A percentile compares a stretch with the other conserved stretches of the same genome.
phyloP scores from a whole-genome alignment of 2,797 vertebrate species.

The Danio kyathit region DNA sequence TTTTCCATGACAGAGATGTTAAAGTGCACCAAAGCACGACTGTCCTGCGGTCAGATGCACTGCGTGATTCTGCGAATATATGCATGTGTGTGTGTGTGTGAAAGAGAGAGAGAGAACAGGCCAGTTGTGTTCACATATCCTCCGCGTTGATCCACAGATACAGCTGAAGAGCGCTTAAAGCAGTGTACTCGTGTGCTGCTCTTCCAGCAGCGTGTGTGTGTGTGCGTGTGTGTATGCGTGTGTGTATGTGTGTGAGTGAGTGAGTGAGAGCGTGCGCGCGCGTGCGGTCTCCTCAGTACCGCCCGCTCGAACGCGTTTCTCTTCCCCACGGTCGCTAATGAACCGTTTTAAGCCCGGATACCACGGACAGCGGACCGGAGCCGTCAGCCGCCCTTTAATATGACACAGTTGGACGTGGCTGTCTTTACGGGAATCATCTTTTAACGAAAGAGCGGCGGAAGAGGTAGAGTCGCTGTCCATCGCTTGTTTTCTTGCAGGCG shows the following conservation, averaged over 20 bases:
- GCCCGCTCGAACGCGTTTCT: slow-evolving; percentile 77
- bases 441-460: slow-evolving; percentile 66
- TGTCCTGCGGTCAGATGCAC: slow-evolving; percentile 16
- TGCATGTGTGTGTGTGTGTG: slow-evolving; percentile 1
- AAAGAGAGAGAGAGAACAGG: slow-evolving; percentile 60
- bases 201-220: slow-evolving; percentile 70
- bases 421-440: slow-evolving; percentile 62
- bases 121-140: slow-evolving; percentile 65
- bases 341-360: slow-evolving; percentile 83
- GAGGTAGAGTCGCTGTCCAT: slow-evolving; percentile 64
- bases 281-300: slow-evolving; percentile 58
- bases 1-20: slow-evolving; percentile 55
- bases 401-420: slow-evolving; percentile 75
- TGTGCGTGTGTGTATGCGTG: slow-evolving; percentile 54
- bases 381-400: slow-evolving; percentile 69
- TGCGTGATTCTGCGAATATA: slow-evolving; percentile 44
- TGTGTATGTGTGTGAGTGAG: not conserved
- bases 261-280: not conserved
- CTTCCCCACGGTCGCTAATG: slow-evolving; percentile 77
- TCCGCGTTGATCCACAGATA: slow-evolving; percentile 34
- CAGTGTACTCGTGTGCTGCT: not conserved
- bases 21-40: slow-evolving; percentile 1
- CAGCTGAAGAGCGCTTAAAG: slow-evolving; percentile 53
- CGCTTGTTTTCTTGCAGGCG: slow-evolving; percentile 50
- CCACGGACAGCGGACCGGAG: slow-evolving; percentile 69